Conservation (phyloP, 2,113 vertebrate species). For the Corythornis vintsioides region DNA sequence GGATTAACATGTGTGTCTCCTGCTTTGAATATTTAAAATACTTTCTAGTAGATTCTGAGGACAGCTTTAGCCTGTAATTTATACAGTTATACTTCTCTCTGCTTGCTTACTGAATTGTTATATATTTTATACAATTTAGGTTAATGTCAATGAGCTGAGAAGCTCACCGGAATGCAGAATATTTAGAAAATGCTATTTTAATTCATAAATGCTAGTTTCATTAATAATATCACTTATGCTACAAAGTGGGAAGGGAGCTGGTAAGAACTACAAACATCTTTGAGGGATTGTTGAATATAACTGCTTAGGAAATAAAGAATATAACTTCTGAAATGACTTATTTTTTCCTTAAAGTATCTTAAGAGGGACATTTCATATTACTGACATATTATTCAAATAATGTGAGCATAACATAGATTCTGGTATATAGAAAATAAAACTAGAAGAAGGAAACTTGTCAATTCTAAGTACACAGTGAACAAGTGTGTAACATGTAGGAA, state of each 20-base stretch:
- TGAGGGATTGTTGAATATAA: neutral
- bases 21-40: neutral
- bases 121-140: neutral
- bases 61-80: neutral
- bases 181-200: neutral
- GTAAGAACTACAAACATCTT: neutral
- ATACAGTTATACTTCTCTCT: neutral
- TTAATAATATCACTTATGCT: neutral
- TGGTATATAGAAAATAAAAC: neutral
- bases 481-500: neutral
- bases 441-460: neutral
- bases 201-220: neutral
- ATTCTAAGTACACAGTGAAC: neutral
- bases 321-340: neutral
- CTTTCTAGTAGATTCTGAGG: neutral
- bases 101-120: neutral
- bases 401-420: neutral
- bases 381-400: neutral
- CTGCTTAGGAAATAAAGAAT: neutral
- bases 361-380: neutral
- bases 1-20: neutral
- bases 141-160: neutral
- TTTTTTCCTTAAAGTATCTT: neutral
- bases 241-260: neutral
- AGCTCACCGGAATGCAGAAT: neutral